Conservation (phyloP, 2,888 invertebrate genomes). For the Cantharis flavilabris region DNA sequence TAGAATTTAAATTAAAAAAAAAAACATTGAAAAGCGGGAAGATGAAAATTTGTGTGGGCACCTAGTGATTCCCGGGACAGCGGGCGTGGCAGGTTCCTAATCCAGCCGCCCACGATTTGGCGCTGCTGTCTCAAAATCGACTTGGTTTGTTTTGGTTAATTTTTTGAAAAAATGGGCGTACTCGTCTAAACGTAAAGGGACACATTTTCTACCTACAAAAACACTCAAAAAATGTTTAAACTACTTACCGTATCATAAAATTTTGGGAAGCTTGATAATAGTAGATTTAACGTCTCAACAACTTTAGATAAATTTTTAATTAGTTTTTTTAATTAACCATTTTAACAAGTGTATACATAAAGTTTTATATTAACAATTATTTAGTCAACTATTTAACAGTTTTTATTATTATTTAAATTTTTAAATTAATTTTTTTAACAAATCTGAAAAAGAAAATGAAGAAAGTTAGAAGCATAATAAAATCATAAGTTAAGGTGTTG, state of each 20-base stretch:
- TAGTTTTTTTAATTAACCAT: neutral
- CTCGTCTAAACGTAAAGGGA: constrained; percentile 24
- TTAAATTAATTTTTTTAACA: neutral
- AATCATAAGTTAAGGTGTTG: neutral
- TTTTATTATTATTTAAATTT: neutral
- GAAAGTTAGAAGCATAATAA: neutral
- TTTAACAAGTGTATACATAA: neutral
- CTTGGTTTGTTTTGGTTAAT: constrained; percentile 47
- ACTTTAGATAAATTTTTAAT: constrained; percentile 1
- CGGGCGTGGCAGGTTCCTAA: constrained; percentile 48
- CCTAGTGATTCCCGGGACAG: constrained; percentile 39
- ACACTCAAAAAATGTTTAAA: neutral
- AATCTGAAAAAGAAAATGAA: neutral
- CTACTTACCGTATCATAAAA: constrained; percentile 22
- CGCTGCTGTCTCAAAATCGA: constrained; percentile 44
- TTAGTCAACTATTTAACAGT: constrained; percentile 4
- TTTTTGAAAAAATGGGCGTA: constrained; percentile 50
- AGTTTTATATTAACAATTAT: neutral
- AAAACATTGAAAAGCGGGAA: neutral
- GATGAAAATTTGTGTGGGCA: constrained; percentile 34
- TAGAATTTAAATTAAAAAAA: neutral
- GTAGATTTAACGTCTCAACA: constrained; percentile 7
- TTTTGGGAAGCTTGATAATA: constrained; percentile 12
- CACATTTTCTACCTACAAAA: neutral
- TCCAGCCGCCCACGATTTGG: constrained; percentile 34